Evolutionary conservation across 2,888 invertebrate genomes (phyloP).

Genomic region (Metallyticus violacea): DNA sequence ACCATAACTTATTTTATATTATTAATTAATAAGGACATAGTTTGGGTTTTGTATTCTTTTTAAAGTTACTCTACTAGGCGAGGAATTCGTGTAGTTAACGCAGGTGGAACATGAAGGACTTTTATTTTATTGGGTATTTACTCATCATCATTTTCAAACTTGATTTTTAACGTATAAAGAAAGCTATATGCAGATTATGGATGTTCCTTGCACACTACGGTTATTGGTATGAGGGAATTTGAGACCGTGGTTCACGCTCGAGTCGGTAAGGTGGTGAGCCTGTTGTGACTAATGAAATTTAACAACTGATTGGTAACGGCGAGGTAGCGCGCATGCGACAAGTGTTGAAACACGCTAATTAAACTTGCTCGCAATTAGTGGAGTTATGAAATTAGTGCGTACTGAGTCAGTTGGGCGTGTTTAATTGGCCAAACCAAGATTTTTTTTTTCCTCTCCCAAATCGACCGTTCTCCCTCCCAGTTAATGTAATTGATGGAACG

Average conservation of each 20-base stretch:
- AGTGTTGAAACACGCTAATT: constrained; percentile 14
- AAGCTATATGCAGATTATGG: too few relatives aligned
- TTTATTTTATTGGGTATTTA: too few relatives aligned
- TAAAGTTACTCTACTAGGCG: too few relatives aligned
- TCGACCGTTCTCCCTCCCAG: neutral
- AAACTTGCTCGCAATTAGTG: constrained; percentile 6
- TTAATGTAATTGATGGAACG: neutral
- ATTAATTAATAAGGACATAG: too few relatives aligned
- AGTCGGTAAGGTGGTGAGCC: neutral
- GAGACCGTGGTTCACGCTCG: neutral
- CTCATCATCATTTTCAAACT: too few relatives aligned
- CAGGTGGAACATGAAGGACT: too few relatives aligned
- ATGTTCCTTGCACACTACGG: too few relatives aligned
- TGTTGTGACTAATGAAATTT: constrained; percentile 13
- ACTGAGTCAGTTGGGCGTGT: neutral
- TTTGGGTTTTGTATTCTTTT: too few relatives aligned
- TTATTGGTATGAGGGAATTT: neutral
- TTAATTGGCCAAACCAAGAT: constrained; percentile 4
- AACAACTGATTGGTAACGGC: constrained; percentile 13
- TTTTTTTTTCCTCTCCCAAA: neutral
- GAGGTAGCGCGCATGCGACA: neutral
- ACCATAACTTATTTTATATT: too few relatives aligned
- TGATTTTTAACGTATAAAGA: too few relatives aligned
- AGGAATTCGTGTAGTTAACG: too few relatives aligned
- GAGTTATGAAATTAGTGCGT: constrained; percentile 6